phyloP scores from a whole-genome alignment of 35 echinoderm and acorn worm genomes.

The Nesometra sesokonis region DNA sequence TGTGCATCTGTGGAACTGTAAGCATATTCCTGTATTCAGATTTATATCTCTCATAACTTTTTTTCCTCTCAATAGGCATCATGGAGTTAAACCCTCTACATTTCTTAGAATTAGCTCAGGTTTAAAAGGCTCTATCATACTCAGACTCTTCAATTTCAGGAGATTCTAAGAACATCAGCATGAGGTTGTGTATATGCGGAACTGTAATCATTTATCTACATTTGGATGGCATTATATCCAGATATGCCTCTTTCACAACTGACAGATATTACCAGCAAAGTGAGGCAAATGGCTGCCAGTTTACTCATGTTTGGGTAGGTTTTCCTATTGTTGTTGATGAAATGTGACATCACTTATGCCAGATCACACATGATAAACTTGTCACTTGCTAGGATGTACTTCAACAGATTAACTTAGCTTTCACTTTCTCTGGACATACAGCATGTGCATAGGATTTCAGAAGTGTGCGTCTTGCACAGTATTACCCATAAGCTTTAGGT shows the following conservation, averaged over 20 bases:
- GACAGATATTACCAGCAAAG: not conserved
- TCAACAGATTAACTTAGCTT: no score
- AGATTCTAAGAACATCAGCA: not conserved
- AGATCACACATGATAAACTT: not conserved
- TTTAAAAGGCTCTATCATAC: not conserved
- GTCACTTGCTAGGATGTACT: not conserved
- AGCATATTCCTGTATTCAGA: no score
- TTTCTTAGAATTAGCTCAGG: not conserved
- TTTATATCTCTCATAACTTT: no score
- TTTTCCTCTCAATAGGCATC: not conserved
- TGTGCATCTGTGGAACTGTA: no score
- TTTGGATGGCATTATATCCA: not conserved
- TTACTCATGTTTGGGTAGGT: not conserved
- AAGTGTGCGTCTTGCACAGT: no score
- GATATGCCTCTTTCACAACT: slow-evolving; percentile 6
- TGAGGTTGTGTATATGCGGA: not conserved
- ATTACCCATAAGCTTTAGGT: no score
- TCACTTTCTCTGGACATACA: no score
- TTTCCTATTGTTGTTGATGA: not conserved
- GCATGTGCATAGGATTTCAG: no score
- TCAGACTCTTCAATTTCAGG: slow-evolving; percentile 2
- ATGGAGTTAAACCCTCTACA: not conserved
- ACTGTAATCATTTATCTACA: not conserved
- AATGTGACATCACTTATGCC: not conserved
- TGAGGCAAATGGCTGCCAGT: not conserved